Base-by-base conservation (phyloP, 2,113 vertebrate genomes). In the Tenrec ecaudatus region DNA sequence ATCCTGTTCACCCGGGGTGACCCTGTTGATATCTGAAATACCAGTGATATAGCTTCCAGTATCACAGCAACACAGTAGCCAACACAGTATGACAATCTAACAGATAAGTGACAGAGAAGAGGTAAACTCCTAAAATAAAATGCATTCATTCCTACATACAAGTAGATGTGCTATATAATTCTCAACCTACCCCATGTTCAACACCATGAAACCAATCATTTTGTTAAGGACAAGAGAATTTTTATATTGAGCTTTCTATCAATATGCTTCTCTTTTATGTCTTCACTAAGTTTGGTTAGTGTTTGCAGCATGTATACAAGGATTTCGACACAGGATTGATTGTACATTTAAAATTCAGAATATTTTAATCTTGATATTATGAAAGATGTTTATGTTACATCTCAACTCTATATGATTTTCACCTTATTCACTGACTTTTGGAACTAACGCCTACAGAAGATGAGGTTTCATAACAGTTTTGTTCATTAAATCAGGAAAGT, bases 401-500 rank as follows among this genome's bases (percentile, higher is more conserved):
- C 88, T 93, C 88, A 86, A 84, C 23, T 90, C 81, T 57, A 62
- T 25, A 29, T 78, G 62, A 92, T 69, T 95, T 91, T 94, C 66
- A 33, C n/a, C 73, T 78, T 80, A 91, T 38, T 96, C 58, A 66
- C 60, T 57, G 9, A 82, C 82, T 93, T 86, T 83, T 94, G 12
- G 85, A 86, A 62, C 79, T 89, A 84, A 85, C 25, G 53, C 38
- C 79, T 43, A 73, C 8, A 58, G 14, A 40, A 84, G 38, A 82
- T 71, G 23, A 95, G 47, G 94, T 64, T 75, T 64, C 85, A 88
- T 1, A 86, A 38, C 69, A 77, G 73, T 88, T 89, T 88, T 90
- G 33, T 91, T 96, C 88, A 92, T 91, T 96, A 95, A 95, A 71
- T 85, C 66, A 79, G 57, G 77, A 91, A 95, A 94, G 76, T 90